A percentile compares a stretch with the other conserved stretches of the same genome.
phyloP scores from a whole-genome alignment of 2,888 invertebrate genomes.

The Ctenicera cuprea region DNA sequence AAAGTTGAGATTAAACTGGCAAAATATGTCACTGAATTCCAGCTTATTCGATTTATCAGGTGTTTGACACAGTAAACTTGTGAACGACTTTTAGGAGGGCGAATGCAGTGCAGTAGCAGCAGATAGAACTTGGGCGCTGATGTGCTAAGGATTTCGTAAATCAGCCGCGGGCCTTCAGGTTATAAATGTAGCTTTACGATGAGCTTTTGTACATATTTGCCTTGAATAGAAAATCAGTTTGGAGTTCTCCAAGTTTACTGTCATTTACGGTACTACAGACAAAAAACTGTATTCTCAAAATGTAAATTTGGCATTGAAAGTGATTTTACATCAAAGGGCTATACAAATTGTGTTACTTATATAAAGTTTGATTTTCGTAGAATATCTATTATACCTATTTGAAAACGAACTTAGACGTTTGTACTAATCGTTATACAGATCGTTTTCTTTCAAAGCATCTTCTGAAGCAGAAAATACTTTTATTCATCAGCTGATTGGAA shows the following conservation, averaged over 20 bases:
- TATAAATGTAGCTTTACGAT: conserved; percentile 38
- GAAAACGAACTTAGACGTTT: no score
- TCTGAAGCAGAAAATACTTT: no score
- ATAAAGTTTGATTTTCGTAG: no score
- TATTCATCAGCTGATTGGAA: no score
- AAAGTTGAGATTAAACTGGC: background rate
- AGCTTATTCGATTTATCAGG: conserved; percentile 41
- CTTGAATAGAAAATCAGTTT: conserved; percentile 33
- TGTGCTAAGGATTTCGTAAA: conserved; percentile 42
- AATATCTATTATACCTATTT: no score
- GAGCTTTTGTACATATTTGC: conserved; percentile 33
- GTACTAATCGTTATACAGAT: no score
- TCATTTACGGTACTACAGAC: background rate
- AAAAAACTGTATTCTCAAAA: conserved; percentile 1
- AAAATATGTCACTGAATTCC: background rate
- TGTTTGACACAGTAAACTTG: conserved; percentile 42
- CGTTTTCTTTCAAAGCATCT: no score
- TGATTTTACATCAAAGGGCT: no score
- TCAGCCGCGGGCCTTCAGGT: conserved; percentile 34
- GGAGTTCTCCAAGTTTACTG: conserved; percentile 22
- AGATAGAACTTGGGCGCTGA: conserved; percentile 39
- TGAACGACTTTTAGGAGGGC: conserved; percentile 35
- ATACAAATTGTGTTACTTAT: no score
- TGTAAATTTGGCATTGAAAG: background rate
- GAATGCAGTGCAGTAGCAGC: conserved; percentile 28